phyloP scores from a whole-genome alignment of 2,888 invertebrate species.

The Gastracanthus pulcherrimus region DNA sequence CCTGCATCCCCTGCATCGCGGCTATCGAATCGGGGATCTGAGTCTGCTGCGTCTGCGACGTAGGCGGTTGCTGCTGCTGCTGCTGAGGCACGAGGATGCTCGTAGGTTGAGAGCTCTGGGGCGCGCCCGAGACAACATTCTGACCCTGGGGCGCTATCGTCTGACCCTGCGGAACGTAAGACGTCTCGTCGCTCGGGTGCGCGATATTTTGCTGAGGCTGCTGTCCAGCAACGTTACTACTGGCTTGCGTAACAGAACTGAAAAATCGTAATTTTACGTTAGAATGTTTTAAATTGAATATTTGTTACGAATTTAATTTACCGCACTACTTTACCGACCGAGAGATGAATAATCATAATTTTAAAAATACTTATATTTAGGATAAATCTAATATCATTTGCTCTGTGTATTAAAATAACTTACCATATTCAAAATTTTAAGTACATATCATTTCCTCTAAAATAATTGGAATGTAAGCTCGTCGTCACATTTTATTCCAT shows the following conservation, averaged over 20 bases:
- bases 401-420: too few relatives aligned
- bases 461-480: too few relatives aligned
- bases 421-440: too few relatives aligned
- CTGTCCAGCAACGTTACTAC: conserved; percentile 74
- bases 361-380: too few relatives aligned
- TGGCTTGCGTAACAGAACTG: conserved; percentile 66
- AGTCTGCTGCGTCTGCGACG: conserved; percentile 44
- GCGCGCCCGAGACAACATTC: conserved; percentile 62
- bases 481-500: too few relatives aligned
- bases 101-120: conserved; percentile 67
- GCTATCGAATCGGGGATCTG: conserved; percentile 72
- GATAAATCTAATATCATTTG: too few relatives aligned
- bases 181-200: conserved; percentile 45
- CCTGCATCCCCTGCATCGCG: conserved; percentile 71
- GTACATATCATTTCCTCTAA: too few relatives aligned
- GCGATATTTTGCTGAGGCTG: conserved; percentile 78
- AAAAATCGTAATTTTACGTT: background rate
- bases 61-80: conserved; percentile 68
- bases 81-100: conserved; percentile 71
- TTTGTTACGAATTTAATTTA: too few relatives aligned
- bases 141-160: conserved; percentile 68
- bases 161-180: conserved; percentile 68
- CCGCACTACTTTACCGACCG: too few relatives aligned
- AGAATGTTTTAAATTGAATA: too few relatives aligned
- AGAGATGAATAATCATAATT: too few relatives aligned